Conservation (phyloP, 2,113 vertebrate genomes). For the Patagioenas fasciata region DNA sequence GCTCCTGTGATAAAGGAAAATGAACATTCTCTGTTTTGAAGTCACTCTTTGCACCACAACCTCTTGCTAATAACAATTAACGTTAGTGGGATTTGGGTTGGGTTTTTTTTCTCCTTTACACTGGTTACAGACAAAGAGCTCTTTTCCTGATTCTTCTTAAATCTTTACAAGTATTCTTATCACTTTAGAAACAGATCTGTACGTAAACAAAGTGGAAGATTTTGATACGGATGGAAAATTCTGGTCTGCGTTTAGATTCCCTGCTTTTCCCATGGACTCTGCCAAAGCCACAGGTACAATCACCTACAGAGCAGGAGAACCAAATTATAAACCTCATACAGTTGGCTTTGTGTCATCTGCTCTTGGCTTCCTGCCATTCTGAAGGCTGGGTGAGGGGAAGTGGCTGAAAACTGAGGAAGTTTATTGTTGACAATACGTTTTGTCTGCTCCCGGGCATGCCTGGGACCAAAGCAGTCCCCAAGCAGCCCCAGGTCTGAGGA, state of each 20-base stretch:
- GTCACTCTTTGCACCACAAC: neutral
- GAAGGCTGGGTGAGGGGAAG: slow-evolving; percentile 9
- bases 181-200: neutral
- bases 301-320: neutral
- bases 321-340: neutral
- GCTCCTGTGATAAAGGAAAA: neutral
- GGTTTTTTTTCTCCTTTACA: neutral
- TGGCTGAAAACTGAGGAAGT: slow-evolving; percentile 32
- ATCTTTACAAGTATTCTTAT: neutral
- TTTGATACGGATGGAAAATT: neutral
- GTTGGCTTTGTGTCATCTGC: neutral
- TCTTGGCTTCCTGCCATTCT: neutral
- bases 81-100: neutral
- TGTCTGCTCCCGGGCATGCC: neutral
- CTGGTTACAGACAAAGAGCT: neutral
- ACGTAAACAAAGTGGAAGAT: neutral
- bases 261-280: neutral
- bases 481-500: neutral
- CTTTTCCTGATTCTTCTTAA: neutral
- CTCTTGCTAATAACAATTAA: neutral
- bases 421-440: slow-evolving; percentile 12
- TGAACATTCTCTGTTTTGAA: neutral
- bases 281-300: neutral
- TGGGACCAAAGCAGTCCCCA: neutral
- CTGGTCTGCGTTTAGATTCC: neutral